A percentile compares a stretch with the other conserved stretches of the same genome.
phyloP scores from a whole-genome alignment of 2,888 invertebrate species.

The Perizoma affinitatum region DNA sequence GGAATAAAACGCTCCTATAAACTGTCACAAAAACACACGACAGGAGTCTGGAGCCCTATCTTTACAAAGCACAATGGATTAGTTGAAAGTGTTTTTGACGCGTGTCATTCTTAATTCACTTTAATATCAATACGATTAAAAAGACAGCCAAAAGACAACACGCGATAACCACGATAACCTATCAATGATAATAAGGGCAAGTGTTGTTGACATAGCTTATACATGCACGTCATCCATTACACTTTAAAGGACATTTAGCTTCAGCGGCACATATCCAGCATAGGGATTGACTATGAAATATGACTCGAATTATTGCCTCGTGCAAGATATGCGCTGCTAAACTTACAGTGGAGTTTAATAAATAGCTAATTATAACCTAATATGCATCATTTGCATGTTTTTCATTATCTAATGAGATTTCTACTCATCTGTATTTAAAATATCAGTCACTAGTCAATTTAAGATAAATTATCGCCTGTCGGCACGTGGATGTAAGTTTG shows the following conservation, averaged over 20 bases:
- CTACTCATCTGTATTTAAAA: constrained; percentile 66
- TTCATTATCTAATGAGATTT: constrained; percentile 77
- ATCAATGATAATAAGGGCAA: constrained; percentile 41
- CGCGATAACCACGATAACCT: constrained; percentile 40
- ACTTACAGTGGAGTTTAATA: constrained; percentile 65
- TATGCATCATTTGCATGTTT: constrained; percentile 58
- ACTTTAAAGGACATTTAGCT: constrained; percentile 36
- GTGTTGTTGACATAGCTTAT: constrained; percentile 46
- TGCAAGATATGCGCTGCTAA: constrained; percentile 50
- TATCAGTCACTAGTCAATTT: constrained; percentile 65
- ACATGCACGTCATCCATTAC: constrained; percentile 38
- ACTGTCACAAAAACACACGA: constrained; percentile 29
- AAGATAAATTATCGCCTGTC: constrained; percentile 42
- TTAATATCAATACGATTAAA: too few relatives aligned
- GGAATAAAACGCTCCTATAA: constrained; percentile 34
- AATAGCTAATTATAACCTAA: constrained; percentile 75
- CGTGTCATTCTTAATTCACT: constrained; percentile 26
- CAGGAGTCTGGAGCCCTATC: constrained; percentile 22
- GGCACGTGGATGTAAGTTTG: constrained; percentile 54
- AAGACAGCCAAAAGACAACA: constrained; percentile 37
- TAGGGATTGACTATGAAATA: constrained; percentile 31
- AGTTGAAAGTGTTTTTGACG: constrained; percentile 38
- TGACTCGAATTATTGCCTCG: constrained; percentile 32
- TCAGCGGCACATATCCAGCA: constrained; percentile 37
- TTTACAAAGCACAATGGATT: constrained; percentile 32